Conservation (phyloP, 2,797 vertebrate genomes). For the Sebastes oblongus region DNA sequence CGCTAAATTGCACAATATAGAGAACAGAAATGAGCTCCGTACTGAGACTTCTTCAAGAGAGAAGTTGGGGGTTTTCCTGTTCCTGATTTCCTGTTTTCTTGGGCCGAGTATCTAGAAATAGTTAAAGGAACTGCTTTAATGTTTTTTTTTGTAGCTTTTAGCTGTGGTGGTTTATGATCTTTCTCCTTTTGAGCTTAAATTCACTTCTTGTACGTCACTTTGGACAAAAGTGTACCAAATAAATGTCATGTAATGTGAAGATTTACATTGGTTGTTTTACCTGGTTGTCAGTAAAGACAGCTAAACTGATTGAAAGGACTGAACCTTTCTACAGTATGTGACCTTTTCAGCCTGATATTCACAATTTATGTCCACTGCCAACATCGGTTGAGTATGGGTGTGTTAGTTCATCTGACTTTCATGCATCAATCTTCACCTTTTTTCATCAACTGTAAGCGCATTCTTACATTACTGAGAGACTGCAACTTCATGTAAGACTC, state of each 20-base stretch:
- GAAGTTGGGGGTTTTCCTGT: neutral
- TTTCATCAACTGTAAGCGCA: neutral
- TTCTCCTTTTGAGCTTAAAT: neutral
- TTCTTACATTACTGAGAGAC: neutral
- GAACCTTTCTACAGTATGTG: neutral
- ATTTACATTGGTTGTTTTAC: neutral
- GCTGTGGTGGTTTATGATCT: neutral
- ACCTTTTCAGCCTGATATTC: neutral
- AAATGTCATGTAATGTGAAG: neutral
- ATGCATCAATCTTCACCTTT: neutral
- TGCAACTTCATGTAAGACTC: neutral
- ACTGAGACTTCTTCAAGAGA: neutral
- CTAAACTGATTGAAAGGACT: neutral
- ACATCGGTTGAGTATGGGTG: neutral
- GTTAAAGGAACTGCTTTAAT: neutral
- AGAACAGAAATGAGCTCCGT: neutral
- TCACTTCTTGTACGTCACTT: neutral
- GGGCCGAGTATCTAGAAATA: neutral
- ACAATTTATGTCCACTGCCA: neutral
- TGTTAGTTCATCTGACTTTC: neutral
- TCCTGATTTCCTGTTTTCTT: neutral
- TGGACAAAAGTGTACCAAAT: neutral
- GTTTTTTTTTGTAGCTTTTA: neutral
- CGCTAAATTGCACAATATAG: neutral
- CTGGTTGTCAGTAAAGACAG: neutral